phyloP scores from a whole-genome alignment of 2,113 vertebrate genomes.

The Myrmophylax atrothorax region DNA sequence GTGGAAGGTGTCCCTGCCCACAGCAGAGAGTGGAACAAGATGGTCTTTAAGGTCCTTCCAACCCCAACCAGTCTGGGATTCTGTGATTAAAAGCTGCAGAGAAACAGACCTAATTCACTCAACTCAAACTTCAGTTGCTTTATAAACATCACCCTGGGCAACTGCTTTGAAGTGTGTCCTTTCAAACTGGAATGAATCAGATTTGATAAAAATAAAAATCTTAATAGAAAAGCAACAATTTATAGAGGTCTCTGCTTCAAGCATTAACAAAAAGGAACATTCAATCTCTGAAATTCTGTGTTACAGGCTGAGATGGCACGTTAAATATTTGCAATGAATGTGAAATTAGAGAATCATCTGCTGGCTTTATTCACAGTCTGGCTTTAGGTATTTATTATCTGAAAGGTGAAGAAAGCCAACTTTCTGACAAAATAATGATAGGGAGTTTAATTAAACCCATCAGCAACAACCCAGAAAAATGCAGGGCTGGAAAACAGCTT shows the following conservation, averaged over 20 bases:
- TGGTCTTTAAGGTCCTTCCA: background rate
- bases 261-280: background rate
- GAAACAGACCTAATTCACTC: background rate
- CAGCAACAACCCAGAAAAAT: conserved; percentile 1
- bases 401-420: conserved; percentile 11
- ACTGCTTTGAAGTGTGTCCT: background rate
- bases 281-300: background rate
- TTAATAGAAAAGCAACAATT: conserved; percentile 2
- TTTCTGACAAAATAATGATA: conserved; percentile 21
- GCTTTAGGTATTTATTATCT: conserved; percentile 29
- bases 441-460: conserved; percentile 20
- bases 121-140: background rate
- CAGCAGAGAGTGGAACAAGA: background rate
- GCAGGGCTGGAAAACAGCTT: background rate
- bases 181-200: background rate
- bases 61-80: background rate
- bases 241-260: background rate
- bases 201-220: background rate
- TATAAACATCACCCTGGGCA: background rate
- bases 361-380: background rate
- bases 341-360: background rate
- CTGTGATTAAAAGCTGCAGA: background rate
- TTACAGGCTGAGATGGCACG: background rate
- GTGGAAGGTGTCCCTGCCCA: background rate
- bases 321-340: conserved; percentile 27